Evolutionary conservation across 2,888 invertebrate genomes (phyloP).

Genomic region (Opisthograptis luteolata): DNA sequence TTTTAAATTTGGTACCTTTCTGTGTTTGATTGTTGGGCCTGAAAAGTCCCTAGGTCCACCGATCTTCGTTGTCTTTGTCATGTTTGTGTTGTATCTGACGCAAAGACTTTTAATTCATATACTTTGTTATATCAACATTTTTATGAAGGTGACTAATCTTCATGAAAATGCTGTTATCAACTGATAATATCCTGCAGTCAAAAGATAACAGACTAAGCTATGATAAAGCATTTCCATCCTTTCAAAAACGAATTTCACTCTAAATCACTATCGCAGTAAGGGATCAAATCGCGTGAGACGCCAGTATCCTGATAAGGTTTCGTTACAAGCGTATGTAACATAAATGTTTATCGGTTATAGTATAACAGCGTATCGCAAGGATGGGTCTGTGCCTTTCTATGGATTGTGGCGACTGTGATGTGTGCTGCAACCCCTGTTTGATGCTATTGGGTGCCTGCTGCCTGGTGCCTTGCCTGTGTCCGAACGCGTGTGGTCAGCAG

Average conservation of each 20-base stretch:
- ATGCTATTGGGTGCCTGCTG: conserved; percentile 75
- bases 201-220: conserved; percentile 46
- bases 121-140: conserved; percentile 3
- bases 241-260: conserved; percentile 34
- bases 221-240: conserved; percentile 49
- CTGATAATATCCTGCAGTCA: conserved; percentile 48
- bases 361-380: conserved; percentile 48
- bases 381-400: conserved; percentile 77
- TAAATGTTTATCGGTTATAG: conserved; percentile 56
- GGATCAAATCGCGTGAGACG: conserved; percentile 17
- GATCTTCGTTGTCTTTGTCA: not conserved
- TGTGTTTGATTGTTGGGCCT: too few relatives aligned
- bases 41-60: too few relatives aligned
- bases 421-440: conserved; percentile 75
- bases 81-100: not conserved
- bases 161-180: conserved; percentile 44
- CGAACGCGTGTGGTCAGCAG: conserved; percentile 76
- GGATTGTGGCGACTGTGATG: conserved; percentile 73
- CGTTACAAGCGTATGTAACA: conserved; percentile 31
- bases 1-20: too few relatives aligned
- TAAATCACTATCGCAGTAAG: conserved; percentile 36
- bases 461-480: conserved; percentile 72
- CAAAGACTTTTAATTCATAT: not conserved
- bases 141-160: conserved; percentile 18
- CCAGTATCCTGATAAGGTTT: conserved; percentile 21